Conservation (phyloP, 2,888 invertebrate genomes). For the Spilarctia lutea region DNA sequence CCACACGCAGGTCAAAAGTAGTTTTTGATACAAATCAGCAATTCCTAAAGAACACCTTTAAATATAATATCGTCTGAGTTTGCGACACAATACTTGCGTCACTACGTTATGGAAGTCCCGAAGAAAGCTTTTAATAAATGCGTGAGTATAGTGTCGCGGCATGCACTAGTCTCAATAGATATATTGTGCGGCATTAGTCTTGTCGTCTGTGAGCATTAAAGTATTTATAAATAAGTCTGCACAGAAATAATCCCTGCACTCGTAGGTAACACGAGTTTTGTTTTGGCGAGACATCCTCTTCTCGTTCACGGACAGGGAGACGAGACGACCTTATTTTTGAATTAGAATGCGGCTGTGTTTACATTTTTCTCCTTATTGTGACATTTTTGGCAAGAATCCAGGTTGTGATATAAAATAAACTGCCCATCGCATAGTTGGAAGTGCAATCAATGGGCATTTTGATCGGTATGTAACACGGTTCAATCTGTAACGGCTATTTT, state of each 20-base stretch:
- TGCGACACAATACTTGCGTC: slow-evolving; percentile 31
- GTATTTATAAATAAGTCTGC: slow-evolving; percentile 57
- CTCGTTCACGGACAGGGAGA: slow-evolving; percentile 67
- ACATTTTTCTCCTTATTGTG: slow-evolving; percentile 83
- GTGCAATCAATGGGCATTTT: slow-evolving; percentile 45
- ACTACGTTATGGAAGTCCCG: slow-evolving; percentile 32
- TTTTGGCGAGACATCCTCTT: slow-evolving; percentile 72
- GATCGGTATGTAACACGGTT: slow-evolving; percentile 34
- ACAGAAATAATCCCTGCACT: slow-evolving; percentile 58
- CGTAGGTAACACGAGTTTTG: slow-evolving; percentile 67
- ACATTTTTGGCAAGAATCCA: slow-evolving; percentile 80
- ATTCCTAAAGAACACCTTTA: neutral
- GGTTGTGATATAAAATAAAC: slow-evolving; percentile 74
- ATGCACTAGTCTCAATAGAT: slow-evolving; percentile 47
- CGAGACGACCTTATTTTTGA: slow-evolving; percentile 81
- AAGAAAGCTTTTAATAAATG: slow-evolving; percentile 54
- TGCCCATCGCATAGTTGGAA: slow-evolving; percentile 62
- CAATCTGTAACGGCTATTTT: slow-evolving; percentile 33
- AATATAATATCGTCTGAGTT: slow-evolving; percentile 23
- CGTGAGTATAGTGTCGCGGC: slow-evolving; percentile 51
- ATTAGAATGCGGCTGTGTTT: slow-evolving; percentile 83
- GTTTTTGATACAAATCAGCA: neutral
- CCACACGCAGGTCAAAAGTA: neutral
- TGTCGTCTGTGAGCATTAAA: slow-evolving; percentile 54
- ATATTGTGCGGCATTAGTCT: slow-evolving; percentile 55